Percentiles rank a stretch among this genome's conserved stretches.
Evolutionary conservation across 2,797 vertebrate species (phyloP).

Genomic region (Brachyrhaphis roseni): DNA sequence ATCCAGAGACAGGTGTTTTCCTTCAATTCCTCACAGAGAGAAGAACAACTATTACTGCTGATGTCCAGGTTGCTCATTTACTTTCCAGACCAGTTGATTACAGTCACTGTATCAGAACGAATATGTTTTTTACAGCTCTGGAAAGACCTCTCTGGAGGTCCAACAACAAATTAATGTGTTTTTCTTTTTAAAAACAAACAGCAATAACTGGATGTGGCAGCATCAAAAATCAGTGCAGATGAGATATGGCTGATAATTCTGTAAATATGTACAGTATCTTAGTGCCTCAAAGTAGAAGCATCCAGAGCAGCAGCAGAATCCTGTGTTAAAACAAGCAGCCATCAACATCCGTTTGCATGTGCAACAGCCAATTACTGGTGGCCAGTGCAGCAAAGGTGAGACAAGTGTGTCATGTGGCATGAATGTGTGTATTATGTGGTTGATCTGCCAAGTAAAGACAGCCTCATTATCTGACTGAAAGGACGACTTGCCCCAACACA

Average conservation of each 20-base stretch:
- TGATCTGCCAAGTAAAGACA: slow-evolving; percentile 28
- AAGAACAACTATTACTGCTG: background rate
- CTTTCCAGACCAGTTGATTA: background rate
- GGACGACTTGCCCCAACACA: slow-evolving; percentile 10
- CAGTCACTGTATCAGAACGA: background rate
- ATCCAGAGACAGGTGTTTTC: slow-evolving; percentile 2
- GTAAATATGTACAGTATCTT: slow-evolving; percentile 8
- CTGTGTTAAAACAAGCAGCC: slow-evolving; percentile 8
- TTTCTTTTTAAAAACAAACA: background rate
- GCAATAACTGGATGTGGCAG: background rate
- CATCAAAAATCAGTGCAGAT: background rate
- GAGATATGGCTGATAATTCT: background rate
- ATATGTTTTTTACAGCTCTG: background rate
- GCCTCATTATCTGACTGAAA: slow-evolving; percentile 57
- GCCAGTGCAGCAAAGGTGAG: slow-evolving; percentile 32
- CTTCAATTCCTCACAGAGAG: background rate
- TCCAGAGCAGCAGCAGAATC: background rate
- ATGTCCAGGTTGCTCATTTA: background rate
- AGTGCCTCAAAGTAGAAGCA: background rate
- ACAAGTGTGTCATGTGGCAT: slow-evolving; percentile 19
- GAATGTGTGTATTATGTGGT: slow-evolving; percentile 47
- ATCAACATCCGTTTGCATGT: slow-evolving; percentile 2
- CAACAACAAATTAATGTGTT: background rate
- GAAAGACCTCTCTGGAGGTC: background rate
- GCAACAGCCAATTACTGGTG: slow-evolving; percentile 49